Evolutionary conservation across 37 sponge, comb jelly and placozoan species (phyloP).

Genomic region (Sycon ciliatum): DNA sequence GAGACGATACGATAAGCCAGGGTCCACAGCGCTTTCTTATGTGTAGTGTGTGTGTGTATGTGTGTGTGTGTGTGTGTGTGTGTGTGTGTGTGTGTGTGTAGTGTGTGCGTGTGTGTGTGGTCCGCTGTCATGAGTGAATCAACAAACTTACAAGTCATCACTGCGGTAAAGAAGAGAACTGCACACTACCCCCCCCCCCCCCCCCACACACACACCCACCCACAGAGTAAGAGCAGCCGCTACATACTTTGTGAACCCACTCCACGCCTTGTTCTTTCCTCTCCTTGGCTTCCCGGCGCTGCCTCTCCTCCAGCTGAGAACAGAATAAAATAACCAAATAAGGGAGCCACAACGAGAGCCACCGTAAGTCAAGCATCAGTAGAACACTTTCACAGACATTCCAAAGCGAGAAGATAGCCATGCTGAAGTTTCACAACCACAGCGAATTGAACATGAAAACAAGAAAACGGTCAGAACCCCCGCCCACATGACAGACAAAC

Average conservation of each 20-base stretch:
- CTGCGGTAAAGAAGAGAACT: too few species aligned
- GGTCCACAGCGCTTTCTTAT: too few species aligned
- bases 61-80: too few species aligned
- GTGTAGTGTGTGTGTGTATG: too few species aligned
- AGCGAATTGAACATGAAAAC: background rate
- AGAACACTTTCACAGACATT: background rate
- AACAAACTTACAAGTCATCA: too few species aligned
- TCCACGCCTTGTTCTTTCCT: slow-evolving; percentile 64
- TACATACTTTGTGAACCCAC: slow-evolving; percentile 61
- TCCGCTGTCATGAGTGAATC: too few species aligned
- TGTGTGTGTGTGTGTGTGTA: too few species aligned
- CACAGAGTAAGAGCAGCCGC: too few species aligned
- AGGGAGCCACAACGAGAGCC: background rate
- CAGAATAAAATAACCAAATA: slow-evolving; percentile 14
- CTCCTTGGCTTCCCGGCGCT: slow-evolving; percentile 62
- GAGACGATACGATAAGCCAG: too few species aligned
- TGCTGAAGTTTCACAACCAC: background rate
- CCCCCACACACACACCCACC: too few species aligned
- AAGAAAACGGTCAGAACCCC: background rate
- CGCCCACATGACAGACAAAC: background rate
- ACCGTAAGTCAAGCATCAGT: background rate
- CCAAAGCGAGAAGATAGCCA: background rate
- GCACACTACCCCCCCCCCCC: too few species aligned
- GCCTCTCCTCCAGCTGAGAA: slow-evolving; percentile 72
- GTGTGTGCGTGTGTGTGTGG: too few species aligned